A percentile compares a stretch with the other conserved stretches of the same genome.
phyloP scores from a whole-genome alignment of 2,888 invertebrate species.

The Podabrus alpinus region DNA sequence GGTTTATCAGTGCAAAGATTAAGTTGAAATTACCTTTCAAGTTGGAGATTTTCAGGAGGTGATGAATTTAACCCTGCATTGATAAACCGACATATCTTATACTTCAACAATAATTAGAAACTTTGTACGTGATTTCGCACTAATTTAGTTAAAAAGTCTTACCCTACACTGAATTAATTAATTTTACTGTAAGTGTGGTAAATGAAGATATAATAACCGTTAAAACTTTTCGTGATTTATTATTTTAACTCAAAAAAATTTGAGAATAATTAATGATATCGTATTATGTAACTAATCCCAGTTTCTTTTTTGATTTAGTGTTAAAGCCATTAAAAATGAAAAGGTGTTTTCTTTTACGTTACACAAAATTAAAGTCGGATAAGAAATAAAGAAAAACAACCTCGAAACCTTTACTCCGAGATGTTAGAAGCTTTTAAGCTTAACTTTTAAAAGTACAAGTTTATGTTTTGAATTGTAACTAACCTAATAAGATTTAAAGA shows the following conservation, averaged over 20 bases:
- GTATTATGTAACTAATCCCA: background rate
- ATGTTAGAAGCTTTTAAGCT: slow-evolving; percentile 1
- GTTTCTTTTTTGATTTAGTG: background rate
- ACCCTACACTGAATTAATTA: background rate
- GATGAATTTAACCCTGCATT: background rate
- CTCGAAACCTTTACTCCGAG: background rate
- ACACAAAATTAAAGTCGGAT: background rate
- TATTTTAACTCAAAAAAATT: background rate
- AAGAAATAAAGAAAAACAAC: background rate
- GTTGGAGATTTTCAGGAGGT: background rate
- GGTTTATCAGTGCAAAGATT: background rate
- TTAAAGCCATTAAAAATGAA: background rate
- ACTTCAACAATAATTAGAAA: background rate
- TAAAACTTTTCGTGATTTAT: background rate
- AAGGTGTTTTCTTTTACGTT: background rate
- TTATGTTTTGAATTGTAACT: background rate
- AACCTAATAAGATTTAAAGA: background rate
- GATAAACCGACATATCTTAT: background rate
- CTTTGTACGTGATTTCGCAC: background rate
- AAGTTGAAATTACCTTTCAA: background rate
- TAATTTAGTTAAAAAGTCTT: background rate
- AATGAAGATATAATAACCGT: background rate
- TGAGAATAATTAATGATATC: background rate
- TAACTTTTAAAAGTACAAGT: background rate
- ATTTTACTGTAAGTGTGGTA: background rate